Base-by-base conservation (phyloP, 2,797 vertebrate genomes). In the Corythornis leucogaster region DNA sequence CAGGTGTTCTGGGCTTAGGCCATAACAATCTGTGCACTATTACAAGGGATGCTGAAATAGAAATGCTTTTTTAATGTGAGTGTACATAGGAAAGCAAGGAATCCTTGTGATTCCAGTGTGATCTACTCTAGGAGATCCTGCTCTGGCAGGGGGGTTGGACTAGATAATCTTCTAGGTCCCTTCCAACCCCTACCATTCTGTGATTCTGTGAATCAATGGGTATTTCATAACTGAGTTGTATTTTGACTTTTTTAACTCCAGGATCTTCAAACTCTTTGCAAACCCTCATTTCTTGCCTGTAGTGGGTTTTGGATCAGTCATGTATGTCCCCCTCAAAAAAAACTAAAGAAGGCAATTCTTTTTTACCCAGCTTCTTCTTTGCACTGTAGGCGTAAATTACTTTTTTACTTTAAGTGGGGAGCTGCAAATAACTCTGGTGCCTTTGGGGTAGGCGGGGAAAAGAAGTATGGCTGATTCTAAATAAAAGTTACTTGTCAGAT, bases 401-500 rank as follows among this genome's bases (percentile, higher is more conserved):
- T 55, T 90, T 90, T 93, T 87, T 35, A 28, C 62, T 87, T 84
- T 79, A 70, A 63, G 57, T 21, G 58, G 33, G 81, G 85, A 89
- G 78, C 43, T 92, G 75, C 85, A 91, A 91, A 78, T 66, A 83
- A 43, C 86, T 63, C 54, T 16, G n/a, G 51, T 91, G 83, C 86
- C 84, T 92, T 63, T 83, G 84, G 75, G 83, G 88, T 68, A 62
- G 93, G 91, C 19, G 58, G 70, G 53, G 53, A 81, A 92, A 95
- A 94, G 68, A 77, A 93, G 48, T 82, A 54, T 31, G 70, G 90
- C 82, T 96, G 55, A 17, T 88, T 96, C 84, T 46, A 89, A 92
- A 94, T 92, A 95, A 92, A 97, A 97, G 91, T 96, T 93, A 80
- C 95, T 95, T 96, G 95, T 96, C 96, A 97, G 94, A 92, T 96